Evolutionary conservation across 1,140 invertebrate species (phyloP), one percentile per base, ranked within the genome.

Genomic region (Heliconius congener): DNA sequence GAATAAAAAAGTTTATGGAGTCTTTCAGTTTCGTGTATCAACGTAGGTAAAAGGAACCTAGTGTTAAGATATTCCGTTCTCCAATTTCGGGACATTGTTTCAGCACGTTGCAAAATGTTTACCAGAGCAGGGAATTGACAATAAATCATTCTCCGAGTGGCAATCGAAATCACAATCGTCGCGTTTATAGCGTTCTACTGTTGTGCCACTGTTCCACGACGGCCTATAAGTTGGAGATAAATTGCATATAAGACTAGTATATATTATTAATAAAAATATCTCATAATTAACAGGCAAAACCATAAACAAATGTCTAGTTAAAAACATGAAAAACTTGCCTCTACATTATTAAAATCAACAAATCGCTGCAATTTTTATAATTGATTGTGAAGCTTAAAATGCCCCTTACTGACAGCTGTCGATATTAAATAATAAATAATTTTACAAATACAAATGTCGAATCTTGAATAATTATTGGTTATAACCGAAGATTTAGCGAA

Each of bases 381-480:
- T 66, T 66, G 60, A 66, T 66, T 66, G 60, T 66, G 60, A 30
- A 66, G 60, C 13, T 30, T 66, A 66, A 66, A 66, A 16, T 66
- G 13, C 23, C 8, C 60, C 9, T 1, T 6, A 66, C 27, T 66
- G 60, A 66, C 60, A 66, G 60, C 60, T 66, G 60, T 66, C 60
- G 11, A 57, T 57, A 57, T 27, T 66, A 66, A 66, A 66, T 66
- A 66, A 66, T 66, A 66, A 57, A 57, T 57, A 57, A 57, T 57
- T 57, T 57, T 27, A 30, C 60, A 66, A 66, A 66, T 66, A 66
- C 30, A 23, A 66, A 3, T 66, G 60, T 23, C n/a, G 13, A 66
- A 66, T 66, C 60, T 66, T 66, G 60, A 66, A 66, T 66, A 27
- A 66, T 66, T 66, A 66, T 66, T 66, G 60, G 60, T 66, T 66